A percentile compares a stretch with the other conserved stretches of the same genome.
These are phyloP conservation scores for Drosophila hamatofila DNA, from an alignment of 2,888 invertebrate species.

Conservation along the genomic window DNA sequence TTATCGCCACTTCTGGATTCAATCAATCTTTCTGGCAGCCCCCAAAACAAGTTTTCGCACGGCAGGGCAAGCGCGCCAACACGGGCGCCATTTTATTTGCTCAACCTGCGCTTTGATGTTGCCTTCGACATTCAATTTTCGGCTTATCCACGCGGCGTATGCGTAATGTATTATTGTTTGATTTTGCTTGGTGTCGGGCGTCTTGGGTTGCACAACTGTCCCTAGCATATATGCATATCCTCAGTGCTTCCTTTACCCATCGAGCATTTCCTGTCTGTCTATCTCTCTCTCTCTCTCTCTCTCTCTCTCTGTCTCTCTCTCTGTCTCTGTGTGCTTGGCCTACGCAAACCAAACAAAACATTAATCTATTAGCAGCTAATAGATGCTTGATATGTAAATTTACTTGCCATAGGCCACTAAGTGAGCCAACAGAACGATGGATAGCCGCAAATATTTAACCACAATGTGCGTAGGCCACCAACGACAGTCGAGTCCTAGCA, in stretches of 20 bases:
- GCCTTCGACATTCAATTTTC: slow-evolving; percentile 7
- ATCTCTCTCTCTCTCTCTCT: background rate
- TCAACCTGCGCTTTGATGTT: slow-evolving; percentile 15
- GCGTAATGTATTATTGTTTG: slow-evolving; percentile 54
- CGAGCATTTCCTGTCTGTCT: slow-evolving; percentile 10
- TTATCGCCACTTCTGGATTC: slow-evolving; percentile 80
- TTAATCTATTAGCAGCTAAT: slow-evolving; percentile 80
- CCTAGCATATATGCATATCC: background rate
- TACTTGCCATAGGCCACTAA: slow-evolving; percentile 51
- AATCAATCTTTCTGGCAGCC: slow-evolving; percentile 74
- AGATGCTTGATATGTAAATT: slow-evolving; percentile 74
- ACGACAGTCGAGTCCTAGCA: slow-evolving; percentile 12
- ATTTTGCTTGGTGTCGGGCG: slow-evolving; percentile 41
- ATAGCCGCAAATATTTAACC: slow-evolving; percentile 65
- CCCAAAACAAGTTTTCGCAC: slow-evolving; percentile 49
- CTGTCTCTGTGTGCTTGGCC: background rate
- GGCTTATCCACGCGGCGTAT: slow-evolving; percentile 48
- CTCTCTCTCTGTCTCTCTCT: too few species aligned
- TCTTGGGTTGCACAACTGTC: slow-evolving; percentile 13
- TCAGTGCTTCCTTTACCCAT: background rate
- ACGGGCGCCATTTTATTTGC: slow-evolving; percentile 46
- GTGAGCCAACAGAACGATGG: slow-evolving; percentile 42
- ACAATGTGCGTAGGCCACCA: slow-evolving; percentile 36
- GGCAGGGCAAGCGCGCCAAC: slow-evolving; percentile 32
- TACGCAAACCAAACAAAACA: slow-evolving; percentile 54